A percentile compares a stretch with the other conserved stretches of the same genome.
Evolutionary conservation across 2,797 vertebrate genomes (phyloP).

Genomic region (Columba guinea): DNA sequence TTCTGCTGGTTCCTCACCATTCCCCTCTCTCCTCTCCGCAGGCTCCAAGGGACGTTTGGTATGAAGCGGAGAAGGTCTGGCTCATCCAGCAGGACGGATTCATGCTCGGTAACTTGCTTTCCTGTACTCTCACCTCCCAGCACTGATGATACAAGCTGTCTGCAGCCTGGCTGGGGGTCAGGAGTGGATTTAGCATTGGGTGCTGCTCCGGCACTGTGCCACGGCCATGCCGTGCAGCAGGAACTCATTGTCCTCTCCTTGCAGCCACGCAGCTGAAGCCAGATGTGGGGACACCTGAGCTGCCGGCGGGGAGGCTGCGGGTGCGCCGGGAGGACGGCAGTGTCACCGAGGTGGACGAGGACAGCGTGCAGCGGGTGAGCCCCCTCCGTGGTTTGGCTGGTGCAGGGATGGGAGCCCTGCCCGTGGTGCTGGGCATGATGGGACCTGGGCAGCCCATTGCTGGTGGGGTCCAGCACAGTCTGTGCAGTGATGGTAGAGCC

Average conservation of each 20-base stretch:
- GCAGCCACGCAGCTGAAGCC: slow-evolving; percentile 93
- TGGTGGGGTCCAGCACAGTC: rapidly evolving
- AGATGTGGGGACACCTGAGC: slow-evolving; percentile 90
- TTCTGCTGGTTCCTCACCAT: rapidly evolving
- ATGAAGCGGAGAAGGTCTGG: slow-evolving; percentile 91
- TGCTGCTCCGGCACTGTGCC: neutral
- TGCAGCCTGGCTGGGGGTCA: rapidly evolving
- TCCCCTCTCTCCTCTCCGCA: neutral
- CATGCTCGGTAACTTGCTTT: slow-evolving; percentile 79
- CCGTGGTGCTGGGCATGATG: neutral
- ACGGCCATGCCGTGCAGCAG: rapidly evolving
- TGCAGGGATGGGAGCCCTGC: neutral
- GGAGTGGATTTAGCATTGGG: neutral
- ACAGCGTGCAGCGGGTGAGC: slow-evolving; percentile 85
- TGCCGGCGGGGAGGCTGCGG: slow-evolving; percentile 81
- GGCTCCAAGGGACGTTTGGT: slow-evolving; percentile 86
- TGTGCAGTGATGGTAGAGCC: rapidly evolving
- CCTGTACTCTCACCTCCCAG: neutral
- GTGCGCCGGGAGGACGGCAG: slow-evolving; percentile 83
- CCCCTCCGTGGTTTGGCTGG: neutral
- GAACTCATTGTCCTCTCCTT: neutral
- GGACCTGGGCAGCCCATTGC: rapidly evolving
- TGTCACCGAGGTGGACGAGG: slow-evolving; percentile 82
- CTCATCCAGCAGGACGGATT: slow-evolving; percentile 86
- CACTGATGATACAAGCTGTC: rapidly evolving